A percentile compares a stretch with the other conserved stretches of the same genome.
Conservation (phyloP, 2,888 invertebrate genomes). For the Ectemnius continuus region DNA sequence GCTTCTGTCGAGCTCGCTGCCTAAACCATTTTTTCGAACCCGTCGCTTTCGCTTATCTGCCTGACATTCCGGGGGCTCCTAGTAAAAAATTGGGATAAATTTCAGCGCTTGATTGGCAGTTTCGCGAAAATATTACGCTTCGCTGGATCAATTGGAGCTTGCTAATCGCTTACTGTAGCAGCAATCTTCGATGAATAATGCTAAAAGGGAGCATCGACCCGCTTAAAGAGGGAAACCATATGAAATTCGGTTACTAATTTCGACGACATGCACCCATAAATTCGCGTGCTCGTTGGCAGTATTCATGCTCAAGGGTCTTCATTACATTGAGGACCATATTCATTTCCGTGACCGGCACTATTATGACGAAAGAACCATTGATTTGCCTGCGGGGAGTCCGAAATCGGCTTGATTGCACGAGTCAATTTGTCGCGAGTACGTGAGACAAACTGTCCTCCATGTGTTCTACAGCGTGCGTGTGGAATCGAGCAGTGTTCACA, state of each 20-base stretch:
- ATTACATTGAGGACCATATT: conserved; percentile 37
- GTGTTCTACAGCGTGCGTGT: conserved; percentile 1
- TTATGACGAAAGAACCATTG: conserved; percentile 39
- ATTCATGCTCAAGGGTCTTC: conserved; percentile 30
- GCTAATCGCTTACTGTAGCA: no score
- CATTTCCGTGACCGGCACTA: conserved; percentile 49
- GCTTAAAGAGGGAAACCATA: neutral
- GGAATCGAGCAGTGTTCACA: no score
- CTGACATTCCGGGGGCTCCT: no score
- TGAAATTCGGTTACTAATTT: conserved; percentile 20
- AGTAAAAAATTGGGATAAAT: no score
- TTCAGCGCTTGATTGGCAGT: no score
- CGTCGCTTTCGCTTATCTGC: no score
- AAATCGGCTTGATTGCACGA: conserved; percentile 45
- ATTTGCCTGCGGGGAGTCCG: conserved; percentile 31
- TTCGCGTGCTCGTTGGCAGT: conserved; percentile 46
- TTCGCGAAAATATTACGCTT: no score
- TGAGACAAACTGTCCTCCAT: conserved; percentile 24
- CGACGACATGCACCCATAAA: conserved; percentile 15
- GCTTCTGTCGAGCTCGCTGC: conserved; percentile 12
- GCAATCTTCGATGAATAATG: neutral
- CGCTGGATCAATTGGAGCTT: no score
- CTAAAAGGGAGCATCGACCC: neutral
- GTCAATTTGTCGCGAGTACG: conserved; percentile 40
- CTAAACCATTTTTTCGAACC: neutral